Evolutionary conservation across 2,113 vertebrate species (phyloP), one percentile per base, ranked within the genome.

Genomic region (Corapipo altera): DNA sequence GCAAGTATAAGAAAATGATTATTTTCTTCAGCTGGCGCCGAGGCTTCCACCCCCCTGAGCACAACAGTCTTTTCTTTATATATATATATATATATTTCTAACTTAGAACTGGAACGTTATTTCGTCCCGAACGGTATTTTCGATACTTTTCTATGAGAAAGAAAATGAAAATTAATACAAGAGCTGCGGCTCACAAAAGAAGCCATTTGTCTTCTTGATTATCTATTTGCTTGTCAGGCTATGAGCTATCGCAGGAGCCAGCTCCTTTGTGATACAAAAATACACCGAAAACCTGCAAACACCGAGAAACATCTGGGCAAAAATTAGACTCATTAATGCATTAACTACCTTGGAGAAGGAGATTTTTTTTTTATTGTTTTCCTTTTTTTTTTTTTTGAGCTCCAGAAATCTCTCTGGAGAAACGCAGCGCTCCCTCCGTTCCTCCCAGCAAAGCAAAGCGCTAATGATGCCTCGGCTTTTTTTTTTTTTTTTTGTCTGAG

Each of bases 141-240:
- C 98, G 96, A 99, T 99, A 99, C 98, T 98, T 99, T 99, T 98
- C 98, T 98, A 97, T 97, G 98, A 98, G 98, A 98, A 98, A 99
- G 99, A 99, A 99, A 99, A 99, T 99, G 98, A 99, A 99, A 99
- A 99, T 99, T 99, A 99, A 99, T 99, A 99, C 98, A 98, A 97
- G 98, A 99, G 98, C 98, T 98, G 98, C 96, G 97, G 98, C 98
- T 98, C 98, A 98, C 99, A 99, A 99, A 99, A 99, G 99, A 99
- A 99, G 98, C 98, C 99, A 99, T 99, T 99, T 99, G 99, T 99
- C 99, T 99, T 99, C 98, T 99, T 99, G 99, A 99, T 99, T 99
- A 99, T 99, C 99, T 99, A 99, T 99, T 99, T 99, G 99, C 98
- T 99, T 99, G 99, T 99, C 99, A 99, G 98, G 97, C 98, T 98